These are phyloP conservation scores for Pseudomugil gertrudae DNA, from an alignment of 2,797 vertebrate species.

Conservation along the genomic window DNA sequence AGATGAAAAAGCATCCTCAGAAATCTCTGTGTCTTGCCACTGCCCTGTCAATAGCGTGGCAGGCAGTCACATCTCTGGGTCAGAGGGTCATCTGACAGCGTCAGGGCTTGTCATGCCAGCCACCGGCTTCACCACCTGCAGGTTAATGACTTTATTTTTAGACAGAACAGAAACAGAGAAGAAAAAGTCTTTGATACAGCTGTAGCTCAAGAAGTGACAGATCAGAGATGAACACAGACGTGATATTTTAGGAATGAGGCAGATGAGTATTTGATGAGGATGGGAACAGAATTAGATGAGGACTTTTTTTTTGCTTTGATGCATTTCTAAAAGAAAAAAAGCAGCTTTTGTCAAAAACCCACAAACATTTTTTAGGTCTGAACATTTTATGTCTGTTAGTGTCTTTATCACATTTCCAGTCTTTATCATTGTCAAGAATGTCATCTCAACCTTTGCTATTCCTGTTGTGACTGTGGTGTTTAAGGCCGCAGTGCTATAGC, in stretches of 20 bases:
- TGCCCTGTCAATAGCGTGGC: constrained; percentile 76
- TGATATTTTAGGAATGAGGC: constrained; percentile 52
- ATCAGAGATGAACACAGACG: constrained; percentile 45
- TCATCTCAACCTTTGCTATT: constrained; percentile 51
- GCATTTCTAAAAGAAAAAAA: constrained; percentile 9
- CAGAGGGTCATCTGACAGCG: constrained; percentile 71
- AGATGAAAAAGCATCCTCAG: constrained; percentile 61
- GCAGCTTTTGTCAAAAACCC: not conserved
- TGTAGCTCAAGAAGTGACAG: constrained; percentile 64
- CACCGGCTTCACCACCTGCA: constrained; percentile 74
- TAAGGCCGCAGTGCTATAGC: constrained; percentile 16
- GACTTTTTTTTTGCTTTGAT: constrained; percentile 31
- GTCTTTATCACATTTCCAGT: constrained; percentile 15
- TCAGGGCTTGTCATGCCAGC: constrained; percentile 75
- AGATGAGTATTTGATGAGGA: constrained; percentile 28
- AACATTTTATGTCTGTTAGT: not conserved
- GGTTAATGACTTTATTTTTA: constrained; percentile 83
- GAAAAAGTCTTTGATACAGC: constrained; percentile 74
- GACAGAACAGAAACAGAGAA: constrained; percentile 70
- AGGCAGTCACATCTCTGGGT: constrained; percentile 72
- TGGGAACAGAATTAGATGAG: constrained; percentile 27
- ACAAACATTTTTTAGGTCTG: constrained; percentile 17
- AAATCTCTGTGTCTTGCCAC: constrained; percentile 66
- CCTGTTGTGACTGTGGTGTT: constrained; percentile 59
- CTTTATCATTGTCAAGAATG: constrained; percentile 22